Evolutionary conservation across 2,113 vertebrate species (phyloP), one percentile per base, ranked within the genome.

Genomic region (Picathartes gymnocephalus): DNA sequence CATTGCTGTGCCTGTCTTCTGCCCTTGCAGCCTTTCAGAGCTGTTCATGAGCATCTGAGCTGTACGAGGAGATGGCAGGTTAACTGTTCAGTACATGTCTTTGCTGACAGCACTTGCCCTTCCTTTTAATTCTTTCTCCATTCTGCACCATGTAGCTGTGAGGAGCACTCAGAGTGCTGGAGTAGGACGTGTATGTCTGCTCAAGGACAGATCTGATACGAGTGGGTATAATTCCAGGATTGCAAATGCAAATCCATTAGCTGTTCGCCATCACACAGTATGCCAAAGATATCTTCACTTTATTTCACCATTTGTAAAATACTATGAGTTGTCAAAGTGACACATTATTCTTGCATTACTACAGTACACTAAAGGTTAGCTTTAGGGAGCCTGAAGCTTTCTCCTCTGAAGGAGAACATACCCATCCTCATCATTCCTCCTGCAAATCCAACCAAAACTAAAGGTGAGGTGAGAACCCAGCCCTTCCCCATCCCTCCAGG

Each of bases 161-260:
- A n/a, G 54, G 44, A 82, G 9, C 39, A 8, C 21, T 69, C 25
- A 9, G 3, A 3, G 7, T 78, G 44, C 70, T 90, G 24, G 28
- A 25, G 30, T 6, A 35, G n/a, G 50, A 44, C 12, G 10, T 13
- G 0, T 28, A 1, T 21, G 11, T 57, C 25, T 61, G 0, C 54
- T 82, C 35, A 7, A 22, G 65, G 56, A 33, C 70, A 20, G 58
- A 10, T 37, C 37, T 50, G 39, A 23, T 42, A 28, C 0, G 7
- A 40, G 45, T 54, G 37, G 48, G 39, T 87, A 3, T 13, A 20
- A 33, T 45, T 82, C 45, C 50, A 54, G 60, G 24, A 39, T 88
- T 86, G 53, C 58, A 78, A 40, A 50, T 76, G 76, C 58, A 76
- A 27, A 65, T 60, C 60, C 19, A 9, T 33, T 37, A 42, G 18